phyloP scores from a whole-genome alignment of 2,797 vertebrate genomes.

The Sarcophilus harrisii region DNA sequence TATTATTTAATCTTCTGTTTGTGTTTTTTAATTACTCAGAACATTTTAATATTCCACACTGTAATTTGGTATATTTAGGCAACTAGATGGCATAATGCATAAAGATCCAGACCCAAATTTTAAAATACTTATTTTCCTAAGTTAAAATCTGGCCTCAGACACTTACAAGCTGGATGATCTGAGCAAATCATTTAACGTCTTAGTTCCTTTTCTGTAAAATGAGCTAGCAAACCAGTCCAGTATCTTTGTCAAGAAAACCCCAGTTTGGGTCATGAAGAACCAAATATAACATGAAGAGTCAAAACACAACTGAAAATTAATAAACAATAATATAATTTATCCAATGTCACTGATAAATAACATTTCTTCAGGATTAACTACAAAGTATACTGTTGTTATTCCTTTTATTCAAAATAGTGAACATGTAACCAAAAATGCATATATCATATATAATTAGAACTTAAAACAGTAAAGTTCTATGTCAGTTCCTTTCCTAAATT shows the following conservation, averaged over 20 bases:
- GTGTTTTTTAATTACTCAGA: conserved; percentile 81
- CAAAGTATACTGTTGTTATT: conserved; percentile 79
- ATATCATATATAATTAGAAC: conserved; percentile 80
- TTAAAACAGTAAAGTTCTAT: conserved; percentile 81
- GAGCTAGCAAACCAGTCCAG: no score
- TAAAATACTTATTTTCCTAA: not conserved
- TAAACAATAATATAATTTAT: conserved; percentile 44
- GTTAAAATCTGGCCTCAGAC: no score
- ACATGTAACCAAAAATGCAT: conserved; percentile 79
- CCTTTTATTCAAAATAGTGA: conserved; percentile 83
- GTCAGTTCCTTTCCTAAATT: conserved; percentile 80
- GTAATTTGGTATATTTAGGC: conserved; percentile 57
- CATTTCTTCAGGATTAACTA: conserved; percentile 78
- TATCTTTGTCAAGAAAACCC: no score
- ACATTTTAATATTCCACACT: conserved; percentile 80
- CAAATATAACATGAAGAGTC: no score
- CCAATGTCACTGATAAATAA: conserved; percentile 76
- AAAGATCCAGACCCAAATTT: not conserved
- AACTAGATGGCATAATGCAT: not conserved
- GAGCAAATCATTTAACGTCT: no score
- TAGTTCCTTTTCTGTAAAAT: no score
- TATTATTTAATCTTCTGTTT: conserved; percentile 80
- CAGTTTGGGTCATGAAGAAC: no score
- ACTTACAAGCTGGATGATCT: no score
- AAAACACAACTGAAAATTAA: no score